Evolutionary conservation across 2,797 vertebrate genomes (phyloP).

Genomic region (Rhinella marina): DNA sequence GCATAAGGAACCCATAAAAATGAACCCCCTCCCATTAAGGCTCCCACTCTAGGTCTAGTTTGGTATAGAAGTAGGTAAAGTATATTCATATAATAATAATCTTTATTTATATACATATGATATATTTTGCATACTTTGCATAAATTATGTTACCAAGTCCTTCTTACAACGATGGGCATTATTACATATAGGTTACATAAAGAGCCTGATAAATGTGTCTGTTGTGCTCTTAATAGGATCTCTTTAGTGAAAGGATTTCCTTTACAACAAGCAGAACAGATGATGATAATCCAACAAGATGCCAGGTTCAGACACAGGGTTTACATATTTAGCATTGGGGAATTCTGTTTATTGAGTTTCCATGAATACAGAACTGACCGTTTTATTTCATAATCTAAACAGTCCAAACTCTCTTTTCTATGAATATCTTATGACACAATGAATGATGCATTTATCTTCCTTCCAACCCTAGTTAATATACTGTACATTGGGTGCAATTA

Average conservation of each 20-base stretch:
- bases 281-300: slow-evolving; percentile 12
- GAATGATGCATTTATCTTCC: not conserved
- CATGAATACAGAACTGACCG: not conserved
- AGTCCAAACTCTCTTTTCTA: not conserved
- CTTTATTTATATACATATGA: too few relatives aligned
- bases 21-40: not conserved
- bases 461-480: not conserved
- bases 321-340: slow-evolving; percentile 38
- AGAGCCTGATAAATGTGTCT: slow-evolving; percentile 10
- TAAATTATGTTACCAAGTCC: not conserved
- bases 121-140: too few relatives aligned
- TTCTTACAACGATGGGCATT: not conserved
- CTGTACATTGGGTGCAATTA: not conserved
- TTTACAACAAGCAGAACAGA: slow-evolving; percentile 34
- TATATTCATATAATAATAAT: too few relatives aligned
- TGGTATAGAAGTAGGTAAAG: not conserved
- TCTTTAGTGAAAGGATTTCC: slow-evolving; percentile 17
- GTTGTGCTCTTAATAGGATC: slow-evolving; percentile 21
- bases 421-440: not conserved
- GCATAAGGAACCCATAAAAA: not conserved
- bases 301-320: slow-evolving; percentile 20
- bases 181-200: slow-evolving; percentile 20
- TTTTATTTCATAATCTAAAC: not conserved
- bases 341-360: slow-evolving; percentile 10
- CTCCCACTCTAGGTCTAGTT: not conserved